phyloP scores from a whole-genome alignment of 2,888 invertebrate species.

The Cerastoderma edule region DNA sequence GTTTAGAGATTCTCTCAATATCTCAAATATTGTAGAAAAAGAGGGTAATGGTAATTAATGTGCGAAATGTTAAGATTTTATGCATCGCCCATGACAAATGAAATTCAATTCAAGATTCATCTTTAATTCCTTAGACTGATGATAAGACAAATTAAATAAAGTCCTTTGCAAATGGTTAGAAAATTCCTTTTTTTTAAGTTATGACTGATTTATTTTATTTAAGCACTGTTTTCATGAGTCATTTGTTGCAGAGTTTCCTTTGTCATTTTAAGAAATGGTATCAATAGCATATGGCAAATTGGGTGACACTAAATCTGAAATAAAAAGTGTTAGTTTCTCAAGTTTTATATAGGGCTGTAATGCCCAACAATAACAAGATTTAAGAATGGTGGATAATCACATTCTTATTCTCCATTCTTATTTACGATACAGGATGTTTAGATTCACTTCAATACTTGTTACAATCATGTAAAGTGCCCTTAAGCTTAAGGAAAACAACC shows the following conservation, averaged over 20 bases:
- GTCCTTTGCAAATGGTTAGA: too few species aligned
- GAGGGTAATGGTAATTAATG: neutral
- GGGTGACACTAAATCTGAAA: constrained; percentile 16
- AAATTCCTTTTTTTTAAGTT: too few species aligned
- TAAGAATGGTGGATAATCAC: constrained; percentile 6
- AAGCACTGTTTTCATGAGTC: too few species aligned
- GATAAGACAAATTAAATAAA: too few species aligned
- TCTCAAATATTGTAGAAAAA: neutral
- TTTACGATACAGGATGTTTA: constrained; percentile 13
- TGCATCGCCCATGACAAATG: too few species aligned
- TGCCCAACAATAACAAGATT: constrained; percentile 3
- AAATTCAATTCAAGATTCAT: too few species aligned
- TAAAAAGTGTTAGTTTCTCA: constrained; percentile 2
- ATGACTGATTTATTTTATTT: too few species aligned
- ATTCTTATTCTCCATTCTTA: constrained; percentile 5
- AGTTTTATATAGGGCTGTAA: too few species aligned
- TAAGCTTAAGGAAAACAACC: constrained; percentile 23
- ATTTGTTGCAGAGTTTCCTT: too few species aligned
- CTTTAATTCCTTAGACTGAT: too few species aligned
- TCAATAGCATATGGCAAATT: neutral
- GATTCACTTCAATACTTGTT: constrained; percentile 24
- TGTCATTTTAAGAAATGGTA: neutral
- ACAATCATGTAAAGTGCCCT: constrained; percentile 21
- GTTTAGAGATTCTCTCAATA: constrained; percentile 6
- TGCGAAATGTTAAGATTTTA: too few species aligned